These are phyloP conservation scores for Latrodectus elegans DNA, from an alignment of 2,888 invertebrate species.

Conservation along the genomic window DNA sequence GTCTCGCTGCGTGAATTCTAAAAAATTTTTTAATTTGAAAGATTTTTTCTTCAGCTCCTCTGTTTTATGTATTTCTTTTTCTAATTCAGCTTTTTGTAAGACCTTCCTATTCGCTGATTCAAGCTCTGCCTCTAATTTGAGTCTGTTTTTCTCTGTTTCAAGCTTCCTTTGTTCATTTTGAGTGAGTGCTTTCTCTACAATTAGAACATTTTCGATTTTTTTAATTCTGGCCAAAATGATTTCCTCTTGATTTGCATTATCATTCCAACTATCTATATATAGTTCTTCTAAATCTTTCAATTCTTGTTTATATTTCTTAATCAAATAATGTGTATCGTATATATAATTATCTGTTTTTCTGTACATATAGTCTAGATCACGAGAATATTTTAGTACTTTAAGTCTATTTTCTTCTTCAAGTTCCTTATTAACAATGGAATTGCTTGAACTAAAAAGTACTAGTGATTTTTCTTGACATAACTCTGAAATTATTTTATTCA, in stretches of 20 bases:
- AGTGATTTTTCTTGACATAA: constrained; percentile 20
- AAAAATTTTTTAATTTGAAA: background rate
- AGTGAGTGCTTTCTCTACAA: background rate
- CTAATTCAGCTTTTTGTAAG: background rate
- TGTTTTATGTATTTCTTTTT: constrained; percentile 3
- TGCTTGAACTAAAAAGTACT: constrained; percentile 21
- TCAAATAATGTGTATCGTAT: constrained; percentile 6
- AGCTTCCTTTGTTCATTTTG: background rate
- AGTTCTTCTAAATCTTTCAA: constrained; percentile 7
- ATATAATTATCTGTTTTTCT: background rate
- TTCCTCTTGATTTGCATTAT: background rate
- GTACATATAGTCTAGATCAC: constrained; percentile 17
- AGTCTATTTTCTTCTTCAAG: background rate
- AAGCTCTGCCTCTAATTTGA: background rate
- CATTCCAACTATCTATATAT: constrained; percentile 1
- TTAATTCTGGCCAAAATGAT: constrained; percentile 14
- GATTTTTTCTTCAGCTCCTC: background rate
- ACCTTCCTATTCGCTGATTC: background rate
- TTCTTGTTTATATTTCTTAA: background rate
- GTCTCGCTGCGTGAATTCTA: constrained; percentile 4
- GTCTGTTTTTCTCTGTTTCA: background rate
- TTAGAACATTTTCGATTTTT: constrained; percentile 3
- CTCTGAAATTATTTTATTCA: constrained; percentile 22
- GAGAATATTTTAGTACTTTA: background rate
- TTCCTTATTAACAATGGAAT: background rate